Conservation (phyloP, 2,888 invertebrate species). For the Rhimphoctona megacephalus region DNA sequence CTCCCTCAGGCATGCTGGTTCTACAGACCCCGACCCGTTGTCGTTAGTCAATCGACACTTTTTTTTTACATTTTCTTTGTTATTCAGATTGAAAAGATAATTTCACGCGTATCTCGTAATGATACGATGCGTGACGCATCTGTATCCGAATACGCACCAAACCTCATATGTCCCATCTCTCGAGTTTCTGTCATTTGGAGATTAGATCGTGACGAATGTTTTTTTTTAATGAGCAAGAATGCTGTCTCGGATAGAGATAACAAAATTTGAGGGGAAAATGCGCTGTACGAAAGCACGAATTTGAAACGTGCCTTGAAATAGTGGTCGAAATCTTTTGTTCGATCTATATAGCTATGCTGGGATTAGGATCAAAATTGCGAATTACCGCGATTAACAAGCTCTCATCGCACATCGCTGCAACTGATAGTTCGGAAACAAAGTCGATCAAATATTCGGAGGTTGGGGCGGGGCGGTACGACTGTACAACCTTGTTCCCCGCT, state of each 20-base stretch:
- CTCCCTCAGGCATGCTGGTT: not conserved
- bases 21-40: not conserved
- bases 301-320: not conserved
- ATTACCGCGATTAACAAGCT: not conserved
- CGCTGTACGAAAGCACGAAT: not conserved
- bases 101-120: not conserved
- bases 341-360: not conserved
- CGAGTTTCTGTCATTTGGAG: not conserved
- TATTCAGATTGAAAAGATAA: not conserved
- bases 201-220: not conserved
- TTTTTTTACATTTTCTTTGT: not conserved
- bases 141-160: not conserved
- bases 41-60: not conserved
- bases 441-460: conserved; percentile 8
- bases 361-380: not conserved
- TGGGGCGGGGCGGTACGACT: conserved; percentile 1
- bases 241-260: not conserved
- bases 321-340: not conserved
- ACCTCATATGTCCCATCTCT: not conserved
- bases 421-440: conserved; percentile 10
- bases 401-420: not conserved
- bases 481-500: conserved; percentile 59
- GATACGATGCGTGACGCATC: not conserved
- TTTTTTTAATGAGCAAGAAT: not conserved
- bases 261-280: not conserved